These are phyloP conservation scores for Columba janthina DNA, from an alignment of 2,113 vertebrate genomes.

Conservation along the genomic window DNA sequence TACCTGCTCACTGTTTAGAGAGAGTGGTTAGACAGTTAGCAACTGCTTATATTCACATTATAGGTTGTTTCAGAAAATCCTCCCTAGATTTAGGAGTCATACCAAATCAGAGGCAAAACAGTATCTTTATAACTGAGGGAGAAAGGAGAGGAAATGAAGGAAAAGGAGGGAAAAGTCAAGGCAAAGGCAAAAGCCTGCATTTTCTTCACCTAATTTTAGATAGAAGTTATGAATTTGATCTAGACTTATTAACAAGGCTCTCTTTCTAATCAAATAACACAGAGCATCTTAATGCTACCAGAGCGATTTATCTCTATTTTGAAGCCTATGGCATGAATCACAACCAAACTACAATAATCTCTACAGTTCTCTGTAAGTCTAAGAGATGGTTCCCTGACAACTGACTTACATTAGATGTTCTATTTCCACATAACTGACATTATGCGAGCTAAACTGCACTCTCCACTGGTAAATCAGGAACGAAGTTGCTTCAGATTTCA, in stretches of 20 bases:
- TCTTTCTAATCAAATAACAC: background rate
- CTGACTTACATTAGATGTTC: background rate
- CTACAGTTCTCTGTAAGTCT: background rate
- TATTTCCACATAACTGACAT: rapidly evolving
- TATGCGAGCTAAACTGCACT: background rate
- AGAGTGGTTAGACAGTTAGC: background rate
- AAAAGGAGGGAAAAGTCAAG: background rate
- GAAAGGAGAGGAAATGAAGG: background rate
- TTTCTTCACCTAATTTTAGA: background rate
- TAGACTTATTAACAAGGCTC: background rate
- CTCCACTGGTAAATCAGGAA: rapidly evolving
- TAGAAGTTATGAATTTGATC: background rate
- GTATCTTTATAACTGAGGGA: background rate
- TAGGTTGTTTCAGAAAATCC: background rate
- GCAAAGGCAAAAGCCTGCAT: background rate
- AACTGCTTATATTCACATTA: background rate
- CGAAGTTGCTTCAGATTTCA: background rate
- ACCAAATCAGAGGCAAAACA: background rate
- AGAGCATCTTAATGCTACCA: background rate
- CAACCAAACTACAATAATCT: background rate
- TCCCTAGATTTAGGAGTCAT: background rate
- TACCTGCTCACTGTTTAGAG: background rate
- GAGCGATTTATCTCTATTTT: background rate
- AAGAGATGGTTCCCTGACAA: background rate
- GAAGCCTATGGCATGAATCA: background rate